Percentiles rank a stretch among this genome's conserved stretches.
Conservation (phyloP, 2,113 vertebrate species). For the Ctenomys sociabilis region DNA sequence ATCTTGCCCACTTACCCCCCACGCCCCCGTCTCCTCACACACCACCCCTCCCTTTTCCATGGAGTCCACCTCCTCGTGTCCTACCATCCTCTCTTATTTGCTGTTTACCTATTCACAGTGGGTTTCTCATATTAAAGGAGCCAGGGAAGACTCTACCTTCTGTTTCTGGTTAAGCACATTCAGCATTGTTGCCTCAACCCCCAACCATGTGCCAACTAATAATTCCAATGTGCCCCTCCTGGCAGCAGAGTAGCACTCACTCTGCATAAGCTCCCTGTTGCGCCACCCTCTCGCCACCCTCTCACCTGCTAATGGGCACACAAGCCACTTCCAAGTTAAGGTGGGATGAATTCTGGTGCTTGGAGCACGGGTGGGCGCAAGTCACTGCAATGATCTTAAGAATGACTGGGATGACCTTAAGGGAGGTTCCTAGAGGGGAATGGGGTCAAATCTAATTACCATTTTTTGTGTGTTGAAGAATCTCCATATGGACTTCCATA, state of each 20-base stretch:
- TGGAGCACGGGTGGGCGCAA: accelerated
- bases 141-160: neutral
- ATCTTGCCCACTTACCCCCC: accelerated
- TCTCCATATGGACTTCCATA: neutral
- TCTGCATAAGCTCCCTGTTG: neutral
- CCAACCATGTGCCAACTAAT: neutral
- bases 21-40: neutral
- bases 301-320: neutral
- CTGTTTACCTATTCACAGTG: too few relatives aligned
- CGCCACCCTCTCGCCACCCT: neutral
- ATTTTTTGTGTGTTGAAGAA: neutral
- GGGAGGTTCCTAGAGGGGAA: neutral
- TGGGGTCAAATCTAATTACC: neutral
- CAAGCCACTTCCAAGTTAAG: neutral
- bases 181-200: neutral
- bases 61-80: neutral
- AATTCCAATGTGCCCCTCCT: neutral
- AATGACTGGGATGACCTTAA: neutral
- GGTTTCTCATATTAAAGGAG: neutral
- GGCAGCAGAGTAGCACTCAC: neutral
- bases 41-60: neutral
- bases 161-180: neutral
- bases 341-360: neutral
- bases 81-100: neutral
- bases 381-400: neutral